Percentiles rank a stretch among this genome's conserved stretches.
Evolutionary conservation across 2,888 invertebrate genomes (phyloP).

Genomic region (Rhamphomyia laevipes): DNA sequence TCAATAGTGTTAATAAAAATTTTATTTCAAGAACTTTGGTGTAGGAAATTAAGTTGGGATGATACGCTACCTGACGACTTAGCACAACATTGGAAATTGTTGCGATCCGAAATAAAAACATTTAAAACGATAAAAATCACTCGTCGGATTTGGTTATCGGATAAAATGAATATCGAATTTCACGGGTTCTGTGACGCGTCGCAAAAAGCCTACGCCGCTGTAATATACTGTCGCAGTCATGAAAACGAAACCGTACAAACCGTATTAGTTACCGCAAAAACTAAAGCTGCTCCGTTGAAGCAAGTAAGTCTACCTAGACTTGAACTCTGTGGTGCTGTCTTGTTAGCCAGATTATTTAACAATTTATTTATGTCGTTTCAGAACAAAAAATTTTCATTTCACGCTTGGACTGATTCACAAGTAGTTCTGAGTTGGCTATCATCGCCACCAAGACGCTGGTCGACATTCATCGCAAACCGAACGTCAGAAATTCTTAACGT

Average conservation of each 20-base stretch:
- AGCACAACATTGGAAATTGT: background rate
- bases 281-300: constrained; percentile 9
- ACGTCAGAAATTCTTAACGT: constrained; percentile 12
- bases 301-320: constrained; percentile 10
- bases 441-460: constrained; percentile 12
- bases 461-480: constrained; percentile 13
- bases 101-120: background rate
- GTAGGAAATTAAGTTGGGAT: background rate
- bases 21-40: constrained; percentile 1
- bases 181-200: constrained; percentile 6
- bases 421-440: constrained; percentile 22
- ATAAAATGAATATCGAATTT: too few species aligned
- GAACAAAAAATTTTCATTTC: constrained; percentile 1
- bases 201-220: too few species aligned
- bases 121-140: too few species aligned
- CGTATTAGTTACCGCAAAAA: too few species aligned
- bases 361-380: too few species aligned
- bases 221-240: too few species aligned
- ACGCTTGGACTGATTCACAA: constrained; percentile 21
- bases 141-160: too few species aligned
- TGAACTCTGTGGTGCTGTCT: constrained; percentile 9
- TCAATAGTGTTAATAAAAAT: background rate
- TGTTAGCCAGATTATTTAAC: constrained; percentile 1
- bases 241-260: too few species aligned
- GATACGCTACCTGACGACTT: background rate